phyloP scores from a whole-genome alignment of 2,888 invertebrate genomes.

The Didymodactylos carnosus region DNA sequence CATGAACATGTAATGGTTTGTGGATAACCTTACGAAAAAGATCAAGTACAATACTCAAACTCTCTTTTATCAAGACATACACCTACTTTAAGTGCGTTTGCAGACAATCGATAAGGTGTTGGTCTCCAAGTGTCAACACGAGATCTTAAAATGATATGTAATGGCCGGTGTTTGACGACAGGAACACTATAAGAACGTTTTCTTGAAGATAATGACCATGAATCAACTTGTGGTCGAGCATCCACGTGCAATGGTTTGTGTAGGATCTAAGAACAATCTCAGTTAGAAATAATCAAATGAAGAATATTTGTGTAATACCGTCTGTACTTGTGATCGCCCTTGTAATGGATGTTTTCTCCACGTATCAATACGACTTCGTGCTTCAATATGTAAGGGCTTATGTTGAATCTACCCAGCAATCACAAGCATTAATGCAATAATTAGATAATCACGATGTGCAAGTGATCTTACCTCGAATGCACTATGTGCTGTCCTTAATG shows the following conservation, averaged over 20 bases:
- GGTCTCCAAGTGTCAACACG: no score
- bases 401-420: no score
- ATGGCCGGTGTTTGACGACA: no score
- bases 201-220: no score
- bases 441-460: background rate
- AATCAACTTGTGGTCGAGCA: background rate
- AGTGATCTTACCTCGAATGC: background rate
- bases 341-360: background rate
- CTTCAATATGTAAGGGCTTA: background rate
- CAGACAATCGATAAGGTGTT: no score
- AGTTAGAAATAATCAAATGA: no score
- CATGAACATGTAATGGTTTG: no score
- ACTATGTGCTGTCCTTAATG: background rate
- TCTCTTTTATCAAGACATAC: no score
- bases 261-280: no score
- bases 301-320: no score
- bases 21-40: background rate
- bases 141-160: no score
- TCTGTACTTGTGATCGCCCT: background rate
- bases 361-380: background rate
- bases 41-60: background rate
- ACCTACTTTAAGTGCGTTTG: no score
- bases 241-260: background rate
- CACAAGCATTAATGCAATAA: background rate
- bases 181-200: background rate